Conservation (phyloP, 64 coral and sea anemone genomes). For the Cladopsammia gracilis region DNA sequence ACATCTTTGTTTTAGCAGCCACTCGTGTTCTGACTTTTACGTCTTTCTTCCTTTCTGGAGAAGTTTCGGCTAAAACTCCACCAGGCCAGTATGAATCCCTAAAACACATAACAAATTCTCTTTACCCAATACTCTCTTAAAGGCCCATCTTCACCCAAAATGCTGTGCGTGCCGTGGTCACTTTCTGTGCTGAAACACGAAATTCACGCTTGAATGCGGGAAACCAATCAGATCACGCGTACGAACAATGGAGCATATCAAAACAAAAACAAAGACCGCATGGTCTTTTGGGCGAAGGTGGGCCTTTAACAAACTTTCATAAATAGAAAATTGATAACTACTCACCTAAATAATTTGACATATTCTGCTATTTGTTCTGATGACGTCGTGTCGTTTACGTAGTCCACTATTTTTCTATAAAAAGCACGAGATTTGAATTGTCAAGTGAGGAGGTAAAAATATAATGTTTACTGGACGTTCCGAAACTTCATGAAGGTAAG, state of each 20-base stretch:
- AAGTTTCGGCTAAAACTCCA: conserved; percentile 85
- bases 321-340: neutral
- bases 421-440: neutral
- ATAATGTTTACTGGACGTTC: too few relatives aligned
- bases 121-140: too few relatives aligned
- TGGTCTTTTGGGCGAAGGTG: too few relatives aligned
- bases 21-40: conserved; percentile 95
- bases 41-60: conserved; percentile 77
- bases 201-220: too few relatives aligned
- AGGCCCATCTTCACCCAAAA: too few relatives aligned
- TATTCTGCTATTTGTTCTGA: conserved; percentile 99
- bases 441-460: neutral
- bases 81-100: conserved; percentile 98
- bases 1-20: conserved; percentile 97
- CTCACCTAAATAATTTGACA: conserved; percentile 93
- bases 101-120: neutral
- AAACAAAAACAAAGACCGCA: too few relatives aligned
- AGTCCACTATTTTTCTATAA: conserved; percentile 95
- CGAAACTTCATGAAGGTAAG: too few relatives aligned
- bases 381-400: conserved; percentile 89
- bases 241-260: too few relatives aligned
- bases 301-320: too few relatives aligned
- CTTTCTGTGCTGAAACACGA: too few relatives aligned
- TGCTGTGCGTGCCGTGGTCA: too few relatives aligned
- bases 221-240: too few relatives aligned